Percentiles rank a stretch among this genome's conserved stretches.
phyloP scores from a whole-genome alignment of 2,797 vertebrate species.

The Telmatherina bonti region DNA sequence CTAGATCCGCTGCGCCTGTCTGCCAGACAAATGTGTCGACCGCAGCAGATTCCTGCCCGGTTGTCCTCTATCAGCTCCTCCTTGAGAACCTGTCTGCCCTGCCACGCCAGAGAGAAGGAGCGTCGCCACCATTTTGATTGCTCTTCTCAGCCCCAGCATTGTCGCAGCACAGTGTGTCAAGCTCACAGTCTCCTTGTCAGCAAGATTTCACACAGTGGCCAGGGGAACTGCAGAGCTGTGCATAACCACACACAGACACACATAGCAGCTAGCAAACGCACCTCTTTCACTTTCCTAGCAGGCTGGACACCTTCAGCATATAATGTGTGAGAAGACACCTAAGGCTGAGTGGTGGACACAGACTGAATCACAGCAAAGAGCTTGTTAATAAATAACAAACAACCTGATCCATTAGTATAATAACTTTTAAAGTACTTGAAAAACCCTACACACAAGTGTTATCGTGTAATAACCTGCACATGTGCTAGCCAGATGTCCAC shows the following conservation, averaged over 20 bases:
- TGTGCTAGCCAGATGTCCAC: neutral
- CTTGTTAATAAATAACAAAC: conserved; percentile 18
- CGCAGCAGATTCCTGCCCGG: conserved; percentile 70
- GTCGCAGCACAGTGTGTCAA: conserved; percentile 85
- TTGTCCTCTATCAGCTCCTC: conserved; percentile 72
- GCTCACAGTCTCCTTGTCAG: conserved; percentile 85
- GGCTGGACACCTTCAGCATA: conserved; percentile 62
- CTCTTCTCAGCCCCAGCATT: conserved; percentile 81
- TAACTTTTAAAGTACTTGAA: conserved; percentile 38
- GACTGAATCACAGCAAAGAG: neutral
- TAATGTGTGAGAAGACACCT: conserved; percentile 49
- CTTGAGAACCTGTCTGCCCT: conserved; percentile 84
- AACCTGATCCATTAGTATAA: neutral
- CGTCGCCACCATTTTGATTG: conserved; percentile 88
- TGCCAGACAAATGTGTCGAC: conserved; percentile 64
- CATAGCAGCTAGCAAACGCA: conserved; percentile 39
- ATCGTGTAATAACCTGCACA: conserved; percentile 6
- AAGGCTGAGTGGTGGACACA: conserved; percentile 9
- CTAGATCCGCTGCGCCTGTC: conserved; percentile 45
- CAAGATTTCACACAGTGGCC: conserved; percentile 86
- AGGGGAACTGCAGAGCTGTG: conserved; percentile 80
- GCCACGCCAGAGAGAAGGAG: conserved; percentile 80
- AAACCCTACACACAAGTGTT: neutral
- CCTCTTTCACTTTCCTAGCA: conserved; percentile 54
- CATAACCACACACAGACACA: conserved; percentile 48